These are phyloP conservation scores for Mionectes olivaceus DNA, from an alignment of 2,797 vertebrate genomes.

Conservation along the genomic window DNA sequence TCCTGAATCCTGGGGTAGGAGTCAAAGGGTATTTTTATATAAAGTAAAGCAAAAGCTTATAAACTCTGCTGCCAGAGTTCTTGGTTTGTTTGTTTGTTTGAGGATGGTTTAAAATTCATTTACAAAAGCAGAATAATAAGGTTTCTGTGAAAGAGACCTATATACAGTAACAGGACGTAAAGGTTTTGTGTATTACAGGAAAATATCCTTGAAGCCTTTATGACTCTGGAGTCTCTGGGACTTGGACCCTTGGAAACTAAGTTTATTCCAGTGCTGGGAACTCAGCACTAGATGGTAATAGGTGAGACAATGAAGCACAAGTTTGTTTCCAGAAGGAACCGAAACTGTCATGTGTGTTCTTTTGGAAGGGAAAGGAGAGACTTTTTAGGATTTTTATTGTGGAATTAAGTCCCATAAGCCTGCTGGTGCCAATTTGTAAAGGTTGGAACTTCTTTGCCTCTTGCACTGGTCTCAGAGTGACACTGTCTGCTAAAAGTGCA, in stretches of 20 bases:
- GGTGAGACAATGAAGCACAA: slow-evolving; percentile 52
- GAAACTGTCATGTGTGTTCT: slow-evolving; percentile 61
- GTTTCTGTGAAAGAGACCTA: slow-evolving; percentile 64
- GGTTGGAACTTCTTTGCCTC: slow-evolving; percentile 61
- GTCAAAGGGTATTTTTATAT: slow-evolving; percentile 32
- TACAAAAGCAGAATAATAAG: slow-evolving; percentile 55
- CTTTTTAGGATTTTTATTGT: slow-evolving; percentile 25
- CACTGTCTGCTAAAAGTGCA: slow-evolving; percentile 73
- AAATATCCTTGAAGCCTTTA: slow-evolving; percentile 61
- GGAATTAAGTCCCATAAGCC: slow-evolving; percentile 41
- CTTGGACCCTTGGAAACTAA: slow-evolving; percentile 78
- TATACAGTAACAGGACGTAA: slow-evolving; percentile 62
- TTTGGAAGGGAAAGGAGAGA: slow-evolving; percentile 66
- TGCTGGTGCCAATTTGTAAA: slow-evolving; percentile 75
- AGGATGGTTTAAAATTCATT: slow-evolving; percentile 64
- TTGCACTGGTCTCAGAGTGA: slow-evolving; percentile 69
- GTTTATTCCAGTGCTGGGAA: slow-evolving; percentile 64
- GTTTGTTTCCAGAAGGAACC: slow-evolving; percentile 73
- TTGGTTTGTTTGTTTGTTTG: not conserved
- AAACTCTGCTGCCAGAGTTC: slow-evolving; percentile 50
- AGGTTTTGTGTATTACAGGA: slow-evolving; percentile 55
- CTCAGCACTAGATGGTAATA: slow-evolving; percentile 50
- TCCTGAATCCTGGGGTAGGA: slow-evolving; percentile 61
- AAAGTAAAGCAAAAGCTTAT: slow-evolving; percentile 63
- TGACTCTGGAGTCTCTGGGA: slow-evolving; percentile 75